Evolutionary conservation across 2,113 vertebrate genomes (phyloP), one percentile per base, ranked within the genome.

Genomic region (Rallus limicola): DNA sequence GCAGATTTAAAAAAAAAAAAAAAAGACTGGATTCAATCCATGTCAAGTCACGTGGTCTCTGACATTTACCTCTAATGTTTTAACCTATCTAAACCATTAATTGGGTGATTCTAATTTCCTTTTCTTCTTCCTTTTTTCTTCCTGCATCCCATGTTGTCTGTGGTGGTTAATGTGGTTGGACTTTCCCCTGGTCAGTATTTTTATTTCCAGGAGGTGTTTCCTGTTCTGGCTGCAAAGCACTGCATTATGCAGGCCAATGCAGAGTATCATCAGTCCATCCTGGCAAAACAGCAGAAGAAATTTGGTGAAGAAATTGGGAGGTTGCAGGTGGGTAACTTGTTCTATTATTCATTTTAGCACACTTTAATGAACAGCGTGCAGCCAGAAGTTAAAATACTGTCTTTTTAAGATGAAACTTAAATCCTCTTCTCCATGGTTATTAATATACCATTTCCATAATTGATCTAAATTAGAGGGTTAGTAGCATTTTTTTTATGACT

Each of bases 181-280:
- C 98, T 99, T 98, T 99, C 98, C 98, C 99, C 98, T 99, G 99
- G 99, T 99, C 98, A 99, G 99, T 99, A 99, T 99, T 99, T 99
- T 99, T 99, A 99, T 99, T 99, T 99, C 99, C 99, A 99, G 99
- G 99, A 99, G 98, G 99, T 99, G 98, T 98, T 99, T 93, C 99
- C 99, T 16, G 98, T 99, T 93, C 98, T 99, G 97, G 99, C 99
- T 83, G 99, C 99, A 81, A 99, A 99, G 97, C 99, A 99, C 97
- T 99, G 99, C 97, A 99, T 99, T 97, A 99, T 99, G 99, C 99
- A 99, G 96, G 99, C 99, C 96, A 99, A 99, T 55, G 99, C 99
- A 18, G 99, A 99, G 80, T 98, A 99, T 87, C 99, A 99, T 97
- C 99, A 99, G 85, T 99, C 99, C 77, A 78, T 98, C 82, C 88